phyloP scores from a whole-genome alignment of 2,888 invertebrate genomes.

The Oithona nana region DNA sequence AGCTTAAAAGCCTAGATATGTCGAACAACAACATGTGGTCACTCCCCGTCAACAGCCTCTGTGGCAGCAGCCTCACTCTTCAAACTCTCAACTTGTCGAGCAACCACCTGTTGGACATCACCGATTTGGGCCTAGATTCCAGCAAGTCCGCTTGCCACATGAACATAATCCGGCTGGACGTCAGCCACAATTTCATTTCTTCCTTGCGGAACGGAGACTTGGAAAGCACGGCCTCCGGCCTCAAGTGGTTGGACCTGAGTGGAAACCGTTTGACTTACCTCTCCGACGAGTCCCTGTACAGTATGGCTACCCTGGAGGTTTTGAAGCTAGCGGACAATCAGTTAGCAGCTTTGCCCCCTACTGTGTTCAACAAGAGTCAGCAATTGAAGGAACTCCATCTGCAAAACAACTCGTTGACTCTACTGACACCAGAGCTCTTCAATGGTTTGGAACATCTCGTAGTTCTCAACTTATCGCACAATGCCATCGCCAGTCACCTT shows the following conservation, averaged over 20 bases:
- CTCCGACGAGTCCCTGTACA: slow-evolving; percentile 22
- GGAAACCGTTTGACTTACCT: slow-evolving; percentile 25
- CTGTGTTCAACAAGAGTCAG: slow-evolving; percentile 22
- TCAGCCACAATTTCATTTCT: slow-evolving; percentile 23
- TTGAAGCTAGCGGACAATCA: slow-evolving; percentile 29
- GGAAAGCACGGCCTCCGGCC: slow-evolving; percentile 26
- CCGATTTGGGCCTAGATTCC: slow-evolving; percentile 18
- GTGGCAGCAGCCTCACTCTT: slow-evolving; percentile 53
- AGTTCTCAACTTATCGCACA: slow-evolving; percentile 62
- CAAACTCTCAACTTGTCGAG: slow-evolving; percentile 42
- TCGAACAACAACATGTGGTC: slow-evolving; percentile 20
- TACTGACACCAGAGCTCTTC: slow-evolving; percentile 47
- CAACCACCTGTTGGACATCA: slow-evolving; percentile 23
- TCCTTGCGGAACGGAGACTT: slow-evolving; percentile 21
- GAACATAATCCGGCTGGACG: slow-evolving; percentile 22
- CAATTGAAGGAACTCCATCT: slow-evolving; percentile 37
- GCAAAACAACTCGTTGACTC: slow-evolving; percentile 27
- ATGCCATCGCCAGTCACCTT: slow-evolving; percentile 43
- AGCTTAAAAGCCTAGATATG: slow-evolving; percentile 20
- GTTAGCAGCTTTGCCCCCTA: slow-evolving; percentile 25
- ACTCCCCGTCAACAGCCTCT: slow-evolving; percentile 16
- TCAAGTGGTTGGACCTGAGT: slow-evolving; percentile 25
- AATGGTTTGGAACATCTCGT: slow-evolving; percentile 59
- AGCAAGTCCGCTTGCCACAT: slow-evolving; percentile 7
- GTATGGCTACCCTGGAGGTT: slow-evolving; percentile 24